phyloP scores from a whole-genome alignment of 37 sponge, comb jelly and placozoan species.

The Corticium candelabrum region DNA sequence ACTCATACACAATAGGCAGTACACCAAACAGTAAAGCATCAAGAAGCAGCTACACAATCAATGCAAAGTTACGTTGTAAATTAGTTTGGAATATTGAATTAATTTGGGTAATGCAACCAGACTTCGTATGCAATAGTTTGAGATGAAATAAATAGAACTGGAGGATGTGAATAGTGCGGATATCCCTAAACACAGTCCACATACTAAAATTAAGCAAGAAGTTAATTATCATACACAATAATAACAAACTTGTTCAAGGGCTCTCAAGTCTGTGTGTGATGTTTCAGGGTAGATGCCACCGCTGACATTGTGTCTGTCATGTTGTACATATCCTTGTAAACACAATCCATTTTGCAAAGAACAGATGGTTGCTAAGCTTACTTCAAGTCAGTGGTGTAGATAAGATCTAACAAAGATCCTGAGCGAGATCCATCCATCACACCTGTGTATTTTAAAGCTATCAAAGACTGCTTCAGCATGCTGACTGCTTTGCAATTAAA shows the following conservation, averaged over 20 bases:
- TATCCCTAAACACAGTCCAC: neutral
- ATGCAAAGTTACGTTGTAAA: no score
- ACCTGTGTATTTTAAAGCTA: no score
- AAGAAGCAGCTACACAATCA: neutral
- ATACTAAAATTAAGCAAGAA: neutral
- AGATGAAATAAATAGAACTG: neutral
- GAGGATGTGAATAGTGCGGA: neutral
- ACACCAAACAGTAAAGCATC: slow-evolving; percentile 9
- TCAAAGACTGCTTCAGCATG: no score
- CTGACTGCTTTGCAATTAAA: no score
- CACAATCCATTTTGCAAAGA: no score
- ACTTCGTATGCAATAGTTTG: slow-evolving; percentile 2
- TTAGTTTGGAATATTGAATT: neutral
- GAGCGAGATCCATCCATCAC: no score
- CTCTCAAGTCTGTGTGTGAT: neutral
- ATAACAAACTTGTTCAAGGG: neutral
- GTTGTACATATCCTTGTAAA: no score
- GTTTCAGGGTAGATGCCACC: neutral
- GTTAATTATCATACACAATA: neutral
- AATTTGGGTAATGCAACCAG: neutral
- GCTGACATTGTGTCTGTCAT: neutral
- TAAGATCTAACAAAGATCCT: no score
- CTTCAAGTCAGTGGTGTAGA: no score
- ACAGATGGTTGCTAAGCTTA: no score
- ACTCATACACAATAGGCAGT: slow-evolving; percentile 7